Base-by-base conservation (phyloP, 2,797 vertebrate genomes). In the Halcyon leucocephala region DNA sequence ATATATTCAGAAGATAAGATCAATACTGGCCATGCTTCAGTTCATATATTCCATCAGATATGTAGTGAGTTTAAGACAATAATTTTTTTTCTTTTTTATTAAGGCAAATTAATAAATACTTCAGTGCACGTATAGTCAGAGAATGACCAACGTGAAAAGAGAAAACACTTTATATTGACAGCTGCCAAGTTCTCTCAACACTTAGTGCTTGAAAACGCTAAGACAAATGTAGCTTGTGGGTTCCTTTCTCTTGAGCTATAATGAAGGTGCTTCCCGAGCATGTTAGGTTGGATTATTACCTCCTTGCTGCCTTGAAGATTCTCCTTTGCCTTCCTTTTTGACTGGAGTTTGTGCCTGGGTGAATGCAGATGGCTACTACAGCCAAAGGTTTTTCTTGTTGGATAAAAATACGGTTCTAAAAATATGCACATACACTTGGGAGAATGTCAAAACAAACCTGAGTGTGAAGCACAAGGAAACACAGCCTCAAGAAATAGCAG, bases 1-100 rank as follows among this genome's bases (percentile, higher is more conserved):
- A 69, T 66, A 85, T 86, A 91, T 79, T 90, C 87, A 93, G 41
- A 84, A 92, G 62, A 91, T 77, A 41, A 84, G 94, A 95, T 93
- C 88, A 86, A 92, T 93, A 94, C 25, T 4, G 37, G 49, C 29
- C 46, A 90, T 83, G 84, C 95, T 65, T 97, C 46, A 70, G 48
- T 77, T 51, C 25, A 65, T 55, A 31, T 28, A 44, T 72, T 61
- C 48, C 67, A 51, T 57, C 71, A 85, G 71, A 14, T 74, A 64
- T 70, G 82, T 70, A 86, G 77, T 14, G 44, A 39, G 9, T 49
- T 90, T 77, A 81, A 92, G 69, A 48, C 39, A 78, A 80, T 13
- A 24, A 37, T 85, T 85, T 77, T 78, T 33, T 77, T 78, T n/a
- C 16, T 70, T 91, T 91, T 84, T 58, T 51, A 44, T 90, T 72